phyloP scores from a whole-genome alignment of 2,113 vertebrate species.

The Hucho hucho region DNA sequence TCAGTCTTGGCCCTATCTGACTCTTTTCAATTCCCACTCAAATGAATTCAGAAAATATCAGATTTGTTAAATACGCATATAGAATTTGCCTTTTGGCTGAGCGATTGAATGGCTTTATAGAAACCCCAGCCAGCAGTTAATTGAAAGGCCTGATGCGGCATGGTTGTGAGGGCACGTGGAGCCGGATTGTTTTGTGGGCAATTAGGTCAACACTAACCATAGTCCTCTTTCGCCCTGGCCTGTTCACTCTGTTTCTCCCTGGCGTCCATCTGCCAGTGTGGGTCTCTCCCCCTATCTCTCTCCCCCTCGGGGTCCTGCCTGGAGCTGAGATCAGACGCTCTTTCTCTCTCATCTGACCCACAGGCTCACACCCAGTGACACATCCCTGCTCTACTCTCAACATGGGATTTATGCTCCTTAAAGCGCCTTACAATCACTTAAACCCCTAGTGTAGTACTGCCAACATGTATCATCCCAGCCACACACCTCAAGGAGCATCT shows the following conservation, averaged over 20 bases:
- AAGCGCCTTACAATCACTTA: slow-evolving; percentile 35
- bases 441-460: slow-evolving; percentile 2
- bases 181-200: too few relatives aligned
- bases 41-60: too few relatives aligned
- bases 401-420: slow-evolving; percentile 26
- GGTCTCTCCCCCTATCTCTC: not conserved
- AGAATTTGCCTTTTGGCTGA: too few relatives aligned
- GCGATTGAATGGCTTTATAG: too few relatives aligned
- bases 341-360: too few relatives aligned
- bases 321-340: not conserved
- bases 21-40: too few relatives aligned
- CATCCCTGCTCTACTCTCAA: not conserved
- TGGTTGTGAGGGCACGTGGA: too few relatives aligned
- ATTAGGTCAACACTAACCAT: too few relatives aligned
- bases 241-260: slow-evolving; percentile 10
- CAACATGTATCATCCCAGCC: not conserved
- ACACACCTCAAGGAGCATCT: not conserved
- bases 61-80: too few relatives aligned
- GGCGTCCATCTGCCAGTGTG: slow-evolving; percentile 19
- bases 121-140: too few relatives aligned
- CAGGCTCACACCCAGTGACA: not conserved
- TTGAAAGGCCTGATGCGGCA: too few relatives aligned
- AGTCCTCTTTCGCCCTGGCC: not conserved
- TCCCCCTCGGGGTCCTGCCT: not conserved
- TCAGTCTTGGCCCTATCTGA: too few relatives aligned